Evolutionary conservation across 2,797 vertebrate species (phyloP), one percentile per base, ranked within the genome.

Genomic region (Cyclopterus lumpus): DNA sequence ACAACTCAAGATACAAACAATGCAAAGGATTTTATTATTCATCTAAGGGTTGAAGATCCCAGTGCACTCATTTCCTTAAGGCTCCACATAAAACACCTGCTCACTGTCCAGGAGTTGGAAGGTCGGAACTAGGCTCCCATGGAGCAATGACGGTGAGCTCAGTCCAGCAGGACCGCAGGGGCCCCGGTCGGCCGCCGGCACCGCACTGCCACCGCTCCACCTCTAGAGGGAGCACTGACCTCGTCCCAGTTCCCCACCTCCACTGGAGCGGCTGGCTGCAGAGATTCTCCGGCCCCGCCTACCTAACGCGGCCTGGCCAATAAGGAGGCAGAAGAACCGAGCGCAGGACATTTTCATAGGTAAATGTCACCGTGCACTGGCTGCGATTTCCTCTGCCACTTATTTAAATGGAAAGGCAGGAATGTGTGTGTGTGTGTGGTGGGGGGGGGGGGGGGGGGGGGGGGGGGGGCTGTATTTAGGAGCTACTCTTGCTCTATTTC

Each of bases 121-220:
- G 32, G 0, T 61, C 49, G 53, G 14, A 9, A 0, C 72, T 36
- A 0, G 0, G 8, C 61, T 7, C 32, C 20, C 14, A 78, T 65
- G 53, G n/a, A 75, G 77, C 55, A 46, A 24, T 2, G 67, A 68
- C 58, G 40, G 59, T 34, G 9, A 12, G 6, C 71, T 80, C 92
- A 94, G 94, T 95, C 94, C 94, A 88, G 94, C 94, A 95, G 94
- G 94, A 95, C 91, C 94, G 87, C 93, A 90, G 92, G 94, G 94
- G 94, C 86, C 82, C 85, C 16, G 53, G 74, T 65, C 84, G 81
- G 72, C 87, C 86, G 18, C 79, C 81, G 82, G 40, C 55, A 14
- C 69, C 59, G 91, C 83, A 92, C 49, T 87, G 24, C 55, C 67
- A 5, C 6, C 16, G 6, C 26, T 48, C 18, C 10, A 1, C 90